Evolutionary conservation across 2,797 vertebrate species (phyloP).

Genomic region (Esox lucius): DNA sequence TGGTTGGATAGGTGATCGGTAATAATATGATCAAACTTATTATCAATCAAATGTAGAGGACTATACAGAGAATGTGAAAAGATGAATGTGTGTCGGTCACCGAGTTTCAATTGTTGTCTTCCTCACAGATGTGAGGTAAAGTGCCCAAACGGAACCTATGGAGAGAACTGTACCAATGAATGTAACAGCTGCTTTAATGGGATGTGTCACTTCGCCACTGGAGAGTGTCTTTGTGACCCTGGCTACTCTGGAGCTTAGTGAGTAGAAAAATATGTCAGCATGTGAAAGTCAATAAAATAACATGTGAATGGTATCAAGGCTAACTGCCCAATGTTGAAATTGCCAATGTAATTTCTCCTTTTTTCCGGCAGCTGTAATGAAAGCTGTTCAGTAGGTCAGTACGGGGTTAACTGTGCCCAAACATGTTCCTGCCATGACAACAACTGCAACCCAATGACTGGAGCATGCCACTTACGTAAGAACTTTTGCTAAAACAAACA

Average conservation of each 20-base stretch:
- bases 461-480: constrained; percentile 85
- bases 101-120: background rate
- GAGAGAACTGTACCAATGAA: constrained; percentile 84
- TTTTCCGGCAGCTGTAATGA: constrained; percentile 78
- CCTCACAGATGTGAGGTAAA: constrained; percentile 77
- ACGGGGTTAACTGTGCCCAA: constrained; percentile 81
- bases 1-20: constrained; percentile 83
- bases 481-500: constrained; percentile 6
- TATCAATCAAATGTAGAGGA: background rate
- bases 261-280: constrained; percentile 53
- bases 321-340: background rate
- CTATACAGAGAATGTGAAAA: background rate
- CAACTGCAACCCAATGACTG: constrained; percentile 80
- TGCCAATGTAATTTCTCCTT: background rate
- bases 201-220: constrained; percentile 83
- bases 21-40: constrained; percentile 58
- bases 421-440: constrained; percentile 79
- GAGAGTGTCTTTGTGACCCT: constrained; percentile 79
- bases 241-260: constrained; percentile 83
- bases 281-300: background rate
- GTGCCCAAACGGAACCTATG: constrained; percentile 83
- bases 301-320: background rate
- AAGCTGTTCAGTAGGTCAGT: constrained; percentile 78
- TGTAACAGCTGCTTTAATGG: constrained; percentile 83
- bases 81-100: too few species aligned